Conservation (phyloP, 2,888 invertebrate genomes). For the Chaitophorus viminalis region DNA sequence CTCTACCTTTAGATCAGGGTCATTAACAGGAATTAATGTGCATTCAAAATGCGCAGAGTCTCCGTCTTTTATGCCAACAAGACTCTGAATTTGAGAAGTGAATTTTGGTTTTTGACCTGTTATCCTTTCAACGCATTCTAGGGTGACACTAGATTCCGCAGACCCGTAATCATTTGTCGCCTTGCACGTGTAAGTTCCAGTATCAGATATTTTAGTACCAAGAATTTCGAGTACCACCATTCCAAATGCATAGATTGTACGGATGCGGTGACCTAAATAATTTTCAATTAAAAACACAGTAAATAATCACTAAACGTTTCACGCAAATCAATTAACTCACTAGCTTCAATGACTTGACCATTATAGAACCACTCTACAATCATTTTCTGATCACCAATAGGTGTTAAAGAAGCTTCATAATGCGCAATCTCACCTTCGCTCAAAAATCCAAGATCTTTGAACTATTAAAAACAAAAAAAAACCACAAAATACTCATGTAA, state of each 20-base stretch:
- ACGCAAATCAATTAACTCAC: conserved; percentile 67
- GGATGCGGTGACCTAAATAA: conserved; percentile 76
- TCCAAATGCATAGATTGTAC: conserved; percentile 96
- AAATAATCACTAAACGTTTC: neutral
- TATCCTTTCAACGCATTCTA: conserved; percentile 85
- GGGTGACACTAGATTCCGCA: conserved; percentile 84
- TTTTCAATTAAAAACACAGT: neutral
- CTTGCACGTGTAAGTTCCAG: conserved; percentile 87
- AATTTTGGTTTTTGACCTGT: conserved; percentile 89
- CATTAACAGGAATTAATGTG: conserved; percentile 91
- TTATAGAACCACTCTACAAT: conserved; percentile 97
- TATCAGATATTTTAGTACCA: conserved; percentile 92
- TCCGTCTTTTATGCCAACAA: conserved; percentile 88
- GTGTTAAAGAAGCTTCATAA: conserved; percentile 95
- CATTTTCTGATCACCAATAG: conserved; percentile 93
- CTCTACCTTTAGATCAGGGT: conserved; percentile 92
- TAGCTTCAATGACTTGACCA: conserved; percentile 85
- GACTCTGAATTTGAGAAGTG: conserved; percentile 85
- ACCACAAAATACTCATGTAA: neutral
- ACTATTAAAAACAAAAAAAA: conserved; percentile 68
- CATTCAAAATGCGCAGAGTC: conserved; percentile 96
- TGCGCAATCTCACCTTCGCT: conserved; percentile 97
- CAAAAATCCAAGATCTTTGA: conserved; percentile 82
- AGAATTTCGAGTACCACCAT: conserved; percentile 96
- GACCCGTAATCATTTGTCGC: conserved; percentile 90